Conservation (phyloP, 2,797 vertebrate species). For the Smutsia gigantea region DNA sequence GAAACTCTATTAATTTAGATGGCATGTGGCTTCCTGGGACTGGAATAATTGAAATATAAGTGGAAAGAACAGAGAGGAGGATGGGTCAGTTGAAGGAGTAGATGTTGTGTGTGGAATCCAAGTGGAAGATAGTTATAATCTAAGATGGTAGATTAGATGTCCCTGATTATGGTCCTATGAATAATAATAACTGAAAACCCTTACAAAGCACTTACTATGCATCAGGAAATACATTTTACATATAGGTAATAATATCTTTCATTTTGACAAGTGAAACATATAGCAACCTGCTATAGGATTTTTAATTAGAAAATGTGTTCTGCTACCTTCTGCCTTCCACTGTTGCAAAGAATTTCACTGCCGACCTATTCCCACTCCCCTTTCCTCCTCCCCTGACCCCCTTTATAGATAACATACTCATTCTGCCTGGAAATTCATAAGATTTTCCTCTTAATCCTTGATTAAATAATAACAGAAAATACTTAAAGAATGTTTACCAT, state of each 20-base stretch:
- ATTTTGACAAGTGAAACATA: background rate
- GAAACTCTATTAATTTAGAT: background rate
- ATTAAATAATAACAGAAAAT: slow-evolving; percentile 54
- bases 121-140: background rate
- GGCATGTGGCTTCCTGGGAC: background rate
- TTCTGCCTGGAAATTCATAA: background rate
- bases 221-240: background rate
- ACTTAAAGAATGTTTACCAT: background rate
- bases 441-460: slow-evolving; percentile 35
- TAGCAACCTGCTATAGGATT: background rate
- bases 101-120: background rate
- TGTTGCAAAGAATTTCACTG: background rate
- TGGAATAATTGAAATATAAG: background rate
- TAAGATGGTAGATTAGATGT: background rate
- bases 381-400: too few species aligned
- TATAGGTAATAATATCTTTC: background rate
- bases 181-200: background rate
- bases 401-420: slow-evolving; percentile 10
- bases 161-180: background rate
- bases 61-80: background rate
- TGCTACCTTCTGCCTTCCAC: background rate
- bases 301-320: slow-evolving; percentile 27
- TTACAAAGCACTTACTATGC: background rate
- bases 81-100: background rate
- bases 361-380: background rate